These are phyloP conservation scores for Uropsilus gracilis DNA, from an alignment of 2,113 vertebrate species.

Conservation along the genomic window DNA sequence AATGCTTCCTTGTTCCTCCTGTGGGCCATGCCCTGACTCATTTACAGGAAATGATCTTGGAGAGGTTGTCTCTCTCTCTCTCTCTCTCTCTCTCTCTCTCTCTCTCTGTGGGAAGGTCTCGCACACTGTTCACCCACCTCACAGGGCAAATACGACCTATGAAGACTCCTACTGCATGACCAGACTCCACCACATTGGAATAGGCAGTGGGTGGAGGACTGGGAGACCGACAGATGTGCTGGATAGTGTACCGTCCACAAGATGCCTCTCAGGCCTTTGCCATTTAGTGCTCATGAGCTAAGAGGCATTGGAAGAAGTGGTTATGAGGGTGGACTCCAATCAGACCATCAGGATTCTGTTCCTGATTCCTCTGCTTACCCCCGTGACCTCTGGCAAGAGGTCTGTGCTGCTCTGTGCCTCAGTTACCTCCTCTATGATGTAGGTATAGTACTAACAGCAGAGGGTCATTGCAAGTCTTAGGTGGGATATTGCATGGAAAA, in stretches of 20 bases:
- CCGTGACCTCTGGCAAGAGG: not conserved
- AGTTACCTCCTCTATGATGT: not conserved
- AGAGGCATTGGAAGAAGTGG: not conserved
- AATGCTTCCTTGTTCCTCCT: not conserved
- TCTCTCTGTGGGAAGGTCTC: not conserved
- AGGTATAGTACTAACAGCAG: not conserved
- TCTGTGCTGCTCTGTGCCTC: not conserved
- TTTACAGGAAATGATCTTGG: not conserved
- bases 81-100: too few species aligned
- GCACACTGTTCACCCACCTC: not conserved
- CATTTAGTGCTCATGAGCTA: accelerated
- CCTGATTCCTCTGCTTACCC: not conserved
- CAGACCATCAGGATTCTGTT: not conserved
- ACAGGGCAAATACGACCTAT: not conserved
- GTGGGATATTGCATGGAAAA: not conserved
- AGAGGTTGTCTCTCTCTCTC: not conserved
- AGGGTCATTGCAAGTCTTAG: not conserved
- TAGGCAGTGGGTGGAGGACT: accelerated
- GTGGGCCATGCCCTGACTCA: not conserved
- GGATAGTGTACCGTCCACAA: not conserved
- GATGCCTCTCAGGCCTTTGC: not conserved
- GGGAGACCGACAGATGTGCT: not conserved
- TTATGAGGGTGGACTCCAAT: not conserved
- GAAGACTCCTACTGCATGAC: not conserved
- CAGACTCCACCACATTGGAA: not conserved